Base-by-base conservation (phyloP, 2,888 invertebrate genomes). In the Vanessa cardui region DNA sequence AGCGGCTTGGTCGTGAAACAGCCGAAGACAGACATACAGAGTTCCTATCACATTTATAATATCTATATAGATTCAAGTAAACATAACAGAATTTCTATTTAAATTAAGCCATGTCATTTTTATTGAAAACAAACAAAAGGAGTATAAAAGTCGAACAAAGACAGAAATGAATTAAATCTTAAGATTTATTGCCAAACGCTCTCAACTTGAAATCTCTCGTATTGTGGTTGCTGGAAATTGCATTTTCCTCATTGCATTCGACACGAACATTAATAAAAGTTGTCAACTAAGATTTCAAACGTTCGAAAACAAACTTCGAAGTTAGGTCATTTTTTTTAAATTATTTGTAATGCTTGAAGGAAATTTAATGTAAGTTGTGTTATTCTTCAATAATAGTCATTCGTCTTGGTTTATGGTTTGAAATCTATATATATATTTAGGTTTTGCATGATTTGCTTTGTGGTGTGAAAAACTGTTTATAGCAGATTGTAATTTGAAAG, bases 101-200 rank as follows among this genome's bases (percentile, higher is more conserved):
- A 12, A 12, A 26, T 26, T 26, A 26, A 12, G 39, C 39, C 12
- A 12, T 39, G 12, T 39, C 39, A 4, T 45, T 44, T 54, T 45
- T 26, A 45, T 46, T 21, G 49, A 50, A 49, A 49, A 9, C 12
- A 39, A 47, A 47, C 47, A 47, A 47, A 47, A 18, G 8, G 8
- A 49, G 20, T 52, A 52, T 21, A 21, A 26, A 21, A 52, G 26
- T 67, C 61, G 47, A 56, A 16, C 58, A 21, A 61, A 69, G 69
- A 72, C 68, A 69, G 62, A 67, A 69, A 75, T 89, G 89, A 89
- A 90, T 90, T 88, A 88, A 85, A 79, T 82, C 80, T 78, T 78
- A 82, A 80, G 89, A 92, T 92, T 92, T 91, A 92, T 92, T 83
- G 83, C 87, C 87, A 80, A 91, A 90, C 87, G 90, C 91, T 91